Base-by-base conservation (phyloP, 2,888 invertebrate species). In the Tachina fera region DNA sequence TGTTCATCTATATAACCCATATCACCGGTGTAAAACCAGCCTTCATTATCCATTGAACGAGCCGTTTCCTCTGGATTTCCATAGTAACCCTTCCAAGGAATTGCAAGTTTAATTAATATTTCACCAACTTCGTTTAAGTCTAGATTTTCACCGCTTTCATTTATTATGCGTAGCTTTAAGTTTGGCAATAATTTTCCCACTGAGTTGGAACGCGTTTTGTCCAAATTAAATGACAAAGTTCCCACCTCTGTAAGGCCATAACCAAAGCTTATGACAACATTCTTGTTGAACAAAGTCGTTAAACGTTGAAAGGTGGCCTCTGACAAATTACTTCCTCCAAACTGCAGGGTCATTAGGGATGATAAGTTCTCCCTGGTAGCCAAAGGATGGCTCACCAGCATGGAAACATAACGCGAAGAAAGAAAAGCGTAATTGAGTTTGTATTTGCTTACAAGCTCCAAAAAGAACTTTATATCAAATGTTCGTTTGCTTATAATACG, bases 1-100 rank as follows among this genome's bases (percentile, higher is more conserved):
- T 90, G 83, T 3, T 90, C 87, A 80, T 91, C 90, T 71, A 92
- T 89, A 78, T 90, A 90, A 8, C 92, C 92, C 74, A 92, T 47
- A 79, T 92, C 92, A 0, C 92, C 92, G 0, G 90, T 89, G 14
- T 89, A 89, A 3, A 91, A 83, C 91, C 90, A 92, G 39, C 90
- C 90, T 0, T 90, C 84, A 2, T 39, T 60, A 58, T 91, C 91
- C 11, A 88, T 83, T 1, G 88, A 81, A 14, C 77, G 60, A 8
- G 76, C 74, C 3, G 91, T 90, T 14, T 88, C 89, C 14, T 56
- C 83, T 0, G 87, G 83, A 72, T 91, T 89, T 3, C 87, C 83
- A 65, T 90, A 90, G 79, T 92, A 92, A 0, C 92, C 92, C 45
- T 83, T 82, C 90, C 91, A 91, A 14, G 60, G 58, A 3, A 81